Evolutionary conservation across 2,797 vertebrate genomes (phyloP).

Genomic region (Sebastiscus tertius): DNA sequence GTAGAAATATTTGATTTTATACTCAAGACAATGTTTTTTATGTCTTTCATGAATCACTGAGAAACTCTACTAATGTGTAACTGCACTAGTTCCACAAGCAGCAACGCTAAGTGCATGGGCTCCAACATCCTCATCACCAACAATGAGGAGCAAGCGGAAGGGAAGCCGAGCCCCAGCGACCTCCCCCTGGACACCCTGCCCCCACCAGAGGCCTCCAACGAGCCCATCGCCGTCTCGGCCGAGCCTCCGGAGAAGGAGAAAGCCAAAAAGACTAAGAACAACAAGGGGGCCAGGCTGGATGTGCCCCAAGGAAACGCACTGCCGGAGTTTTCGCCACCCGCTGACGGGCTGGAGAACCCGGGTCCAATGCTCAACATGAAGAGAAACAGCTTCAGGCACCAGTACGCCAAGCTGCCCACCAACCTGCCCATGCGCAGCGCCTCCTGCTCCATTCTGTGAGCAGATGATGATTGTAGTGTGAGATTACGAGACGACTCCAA

Average conservation of each 20-base stretch:
- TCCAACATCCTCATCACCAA: slow-evolving; percentile 73
- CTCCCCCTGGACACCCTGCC: slow-evolving; percentile 66
- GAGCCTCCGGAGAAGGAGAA: slow-evolving; percentile 76
- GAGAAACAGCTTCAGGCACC: slow-evolving; percentile 78
- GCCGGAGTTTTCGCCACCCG: slow-evolving; percentile 49
- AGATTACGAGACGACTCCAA: too few relatives aligned
- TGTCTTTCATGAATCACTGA: background rate
- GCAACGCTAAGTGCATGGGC: slow-evolving; percentile 71
- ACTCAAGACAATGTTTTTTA: background rate
- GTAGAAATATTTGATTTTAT: background rate
- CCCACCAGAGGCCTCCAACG: slow-evolving; percentile 63
- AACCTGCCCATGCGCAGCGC: slow-evolving; percentile 78
- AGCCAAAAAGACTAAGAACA: slow-evolving; percentile 79
- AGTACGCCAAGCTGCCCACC: slow-evolving; percentile 75
- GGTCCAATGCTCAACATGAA: slow-evolving; percentile 68
- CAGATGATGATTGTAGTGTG: background rate
- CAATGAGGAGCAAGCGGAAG: slow-evolving; percentile 73
- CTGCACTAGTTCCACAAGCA: slow-evolving; percentile 69
- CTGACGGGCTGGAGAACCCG: slow-evolving; percentile 64
- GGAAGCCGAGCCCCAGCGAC: slow-evolving; percentile 68
- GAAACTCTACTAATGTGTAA: background rate
- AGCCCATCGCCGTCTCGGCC: slow-evolving; percentile 32
- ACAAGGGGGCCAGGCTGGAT: slow-evolving; percentile 69
- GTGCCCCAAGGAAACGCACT: slow-evolving; percentile 48
- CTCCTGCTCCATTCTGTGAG: slow-evolving; percentile 79